These are phyloP conservation scores for Pseudomyrmex sp. DNA, from an alignment of 1,140 invertebrate species.

Conservation along the genomic window DNA sequence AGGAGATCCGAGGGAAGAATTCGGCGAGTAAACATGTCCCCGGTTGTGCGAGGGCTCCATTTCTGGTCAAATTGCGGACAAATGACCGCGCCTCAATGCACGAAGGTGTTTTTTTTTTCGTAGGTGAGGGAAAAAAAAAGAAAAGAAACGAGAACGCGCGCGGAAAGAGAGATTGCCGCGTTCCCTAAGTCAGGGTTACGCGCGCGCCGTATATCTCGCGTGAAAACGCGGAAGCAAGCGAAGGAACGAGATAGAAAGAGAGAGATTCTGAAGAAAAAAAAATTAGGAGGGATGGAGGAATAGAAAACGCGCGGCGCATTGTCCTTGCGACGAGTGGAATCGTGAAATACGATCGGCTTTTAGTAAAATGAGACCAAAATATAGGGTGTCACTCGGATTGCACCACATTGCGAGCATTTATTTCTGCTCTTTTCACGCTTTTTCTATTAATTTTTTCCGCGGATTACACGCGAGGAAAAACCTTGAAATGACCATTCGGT, in stretches of 20 bases:
- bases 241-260: background rate
- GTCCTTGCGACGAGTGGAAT: constrained; percentile 78
- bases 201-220: constrained; percentile 58
- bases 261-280: background rate
- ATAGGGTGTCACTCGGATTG: constrained; percentile 75
- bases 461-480: constrained; percentile 60
- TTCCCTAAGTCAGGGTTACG: constrained; percentile 71
- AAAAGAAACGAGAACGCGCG: background rate
- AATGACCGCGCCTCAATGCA: constrained; percentile 77
- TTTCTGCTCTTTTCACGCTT: constrained; percentile 42
- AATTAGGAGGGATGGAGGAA: constrained; percentile 48
- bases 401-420: constrained; percentile 18
- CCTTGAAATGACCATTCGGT: constrained; percentile 78
- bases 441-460: background rate
- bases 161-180: constrained; percentile 37
- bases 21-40: constrained; percentile 69
- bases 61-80: constrained; percentile 81
- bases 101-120: constrained; percentile 19
- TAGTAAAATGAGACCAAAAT: constrained; percentile 84
- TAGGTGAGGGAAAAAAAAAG: constrained; percentile 8
- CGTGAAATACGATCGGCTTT: constrained; percentile 83
- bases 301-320: constrained; percentile 76
- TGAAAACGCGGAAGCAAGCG: constrained; percentile 56
- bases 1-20: constrained; percentile 5
- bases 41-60: constrained; percentile 66